Base-by-base conservation (phyloP, 2,888 invertebrate genomes). In the Synergus japonicus region DNA sequence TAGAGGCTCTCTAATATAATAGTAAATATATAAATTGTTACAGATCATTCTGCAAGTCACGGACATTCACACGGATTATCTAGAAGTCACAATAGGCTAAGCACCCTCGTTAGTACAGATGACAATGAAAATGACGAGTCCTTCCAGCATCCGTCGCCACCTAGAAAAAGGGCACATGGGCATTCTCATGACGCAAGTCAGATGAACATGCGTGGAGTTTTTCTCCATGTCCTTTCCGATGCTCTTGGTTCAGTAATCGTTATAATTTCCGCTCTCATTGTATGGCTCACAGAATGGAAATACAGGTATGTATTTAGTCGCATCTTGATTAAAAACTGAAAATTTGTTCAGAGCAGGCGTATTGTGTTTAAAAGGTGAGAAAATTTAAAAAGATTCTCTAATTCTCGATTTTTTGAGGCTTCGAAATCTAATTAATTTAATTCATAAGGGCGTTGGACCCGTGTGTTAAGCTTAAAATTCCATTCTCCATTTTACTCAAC, bases 141-240 rank as follows among this genome's bases (percentile, higher is more conserved):
- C 22, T 95, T 94, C 85, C 93, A 93, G 46, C 87, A 89, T 77
- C 90, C 91, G 58, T 89, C 91, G 18, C 89, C 92, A 2, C 84
- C 84, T 78, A 87, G 88, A 10, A 89, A 89, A 78, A 85, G 84
- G 78, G 85, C 83, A 76, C 94, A 94, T 85, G 93, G 93, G 5
- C 94, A 94, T 86, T 93, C 93, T 78, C 93, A 93, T 86, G 94
- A 95, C 89, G 94, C 96, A 0, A 95, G 96, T 3, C 97, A 98
- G 91, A 96, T 99, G 96, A 99, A 99, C 91, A 99, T 99, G 98
- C 95, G 97, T 78, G 99, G 99, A n/a, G 99, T 99, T n/a, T 99
- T 99, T 92, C 94, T 99, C 78, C 99, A 99, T 92, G 97, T 99
- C 5, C 93, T 99, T 58, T 98, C 99, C 73, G 99, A 99, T 93